Evolutionary conservation across 2,113 vertebrate species (phyloP).

Genomic region (Labrus mixtus): DNA sequence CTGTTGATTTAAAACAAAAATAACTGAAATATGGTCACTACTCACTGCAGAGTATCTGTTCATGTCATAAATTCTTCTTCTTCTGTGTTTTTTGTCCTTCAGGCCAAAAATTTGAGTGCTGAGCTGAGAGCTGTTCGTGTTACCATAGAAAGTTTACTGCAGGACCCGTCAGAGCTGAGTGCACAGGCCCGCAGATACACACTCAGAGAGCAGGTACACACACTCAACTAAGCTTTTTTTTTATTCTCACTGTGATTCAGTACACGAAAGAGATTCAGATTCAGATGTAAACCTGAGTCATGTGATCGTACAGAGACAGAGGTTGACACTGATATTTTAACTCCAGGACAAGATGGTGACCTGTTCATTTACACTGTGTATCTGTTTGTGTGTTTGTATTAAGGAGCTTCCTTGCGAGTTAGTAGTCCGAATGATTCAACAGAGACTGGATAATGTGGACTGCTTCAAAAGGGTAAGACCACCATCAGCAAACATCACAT

Average conservation of each 20-base stretch:
- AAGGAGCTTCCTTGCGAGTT: constrained; percentile 83
- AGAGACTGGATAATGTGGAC: constrained; percentile 86
- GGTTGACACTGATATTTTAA: neutral
- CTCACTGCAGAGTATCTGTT: neutral
- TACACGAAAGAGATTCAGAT: too few species aligned
- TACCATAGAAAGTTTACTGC: constrained; percentile 58
- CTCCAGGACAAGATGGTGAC: neutral
- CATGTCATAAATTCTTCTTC: neutral
- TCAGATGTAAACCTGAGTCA: too few species aligned
- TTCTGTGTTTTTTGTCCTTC: constrained; percentile 4
- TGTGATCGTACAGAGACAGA: too few species aligned
- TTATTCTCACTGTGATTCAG: neutral
- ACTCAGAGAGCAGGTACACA: constrained; percentile 58
- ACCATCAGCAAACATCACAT: neutral
- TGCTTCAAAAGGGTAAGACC: constrained; percentile 87
- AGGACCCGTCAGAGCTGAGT: constrained; percentile 60
- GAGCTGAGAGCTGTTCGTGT: constrained; percentile 74
- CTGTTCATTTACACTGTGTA: neutral
- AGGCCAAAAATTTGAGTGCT: constrained; percentile 78
- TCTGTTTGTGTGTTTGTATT: constrained; percentile 16
- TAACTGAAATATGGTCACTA: too few species aligned
- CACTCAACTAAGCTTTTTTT: neutral
- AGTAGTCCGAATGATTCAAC: constrained; percentile 83
- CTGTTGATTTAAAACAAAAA: too few species aligned
- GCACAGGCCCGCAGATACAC: constrained; percentile 15